phyloP scores from a whole-genome alignment of 2,797 vertebrate species.

The Chrosomus eos region DNA sequence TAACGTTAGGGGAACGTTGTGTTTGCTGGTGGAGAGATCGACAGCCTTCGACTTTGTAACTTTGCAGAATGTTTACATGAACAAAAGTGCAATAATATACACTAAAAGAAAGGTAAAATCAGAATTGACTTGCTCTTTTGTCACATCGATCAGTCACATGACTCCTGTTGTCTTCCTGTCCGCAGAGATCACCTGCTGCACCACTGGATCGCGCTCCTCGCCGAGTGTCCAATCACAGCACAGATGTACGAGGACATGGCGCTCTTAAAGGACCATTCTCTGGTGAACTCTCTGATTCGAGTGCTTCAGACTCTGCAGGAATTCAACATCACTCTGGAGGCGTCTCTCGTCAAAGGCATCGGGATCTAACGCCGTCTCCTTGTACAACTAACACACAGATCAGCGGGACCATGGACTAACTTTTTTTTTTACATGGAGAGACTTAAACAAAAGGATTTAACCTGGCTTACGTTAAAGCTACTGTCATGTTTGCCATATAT shows the following conservation, averaged over 20 bases:
- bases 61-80: background rate
- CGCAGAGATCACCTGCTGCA: slow-evolving; percentile 95
- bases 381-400: slow-evolving; percentile 62
- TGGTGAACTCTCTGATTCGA: slow-evolving; percentile 97
- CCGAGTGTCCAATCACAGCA: slow-evolving; percentile 94
- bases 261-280: slow-evolving; percentile 93
- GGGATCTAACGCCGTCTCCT: slow-evolving; percentile 73
- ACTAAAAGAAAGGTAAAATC: no score
- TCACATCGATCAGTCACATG: background rate
- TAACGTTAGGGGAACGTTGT: no score
- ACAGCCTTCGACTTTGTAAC: background rate
- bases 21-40: background rate
- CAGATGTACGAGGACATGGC: slow-evolving; percentile 99
- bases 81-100: background rate
- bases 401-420: slow-evolving; percentile 69
- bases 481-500: slow-evolving; percentile 89
- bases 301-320: slow-evolving; percentile 98
- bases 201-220: slow-evolving; percentile 97
- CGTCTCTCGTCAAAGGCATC: slow-evolving; percentile 96
- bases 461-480: slow-evolving; percentile 96
- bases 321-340: slow-evolving; percentile 98
- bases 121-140: background rate
- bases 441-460: slow-evolving; percentile 85
- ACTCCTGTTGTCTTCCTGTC: slow-evolving; percentile 11
- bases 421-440: slow-evolving; percentile 80